These are phyloP conservation scores for human DNA, from an alignment of 2,113 vertebrate species.

Conservation along the genomic window GRCh38 chr1:98862001-98862500, in stretches of 20 bases:
- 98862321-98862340: background rate
- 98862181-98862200: too few relatives aligned
- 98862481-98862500: background rate
- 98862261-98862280: background rate
- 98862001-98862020: background rate
- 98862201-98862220: too few relatives aligned
- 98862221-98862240: background rate
- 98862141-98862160: too few relatives aligned
- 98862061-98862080: background rate
- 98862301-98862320: background rate
- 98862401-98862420: background rate
- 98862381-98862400: background rate
- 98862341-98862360: too few relatives aligned
- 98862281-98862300: background rate
- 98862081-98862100: too few relatives aligned
- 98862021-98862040: background rate
- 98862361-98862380: background rate
- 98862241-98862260: background rate
- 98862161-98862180: too few relatives aligned
- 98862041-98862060: background rate
- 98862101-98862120: too few relatives aligned
- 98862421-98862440: background rate
- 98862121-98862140: too few relatives aligned
- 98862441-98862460: background rate
- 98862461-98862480: background rate